phyloP scores from a whole-genome alignment of 2,888 invertebrate genomes.

The Leptinotarsa haldemani region DNA sequence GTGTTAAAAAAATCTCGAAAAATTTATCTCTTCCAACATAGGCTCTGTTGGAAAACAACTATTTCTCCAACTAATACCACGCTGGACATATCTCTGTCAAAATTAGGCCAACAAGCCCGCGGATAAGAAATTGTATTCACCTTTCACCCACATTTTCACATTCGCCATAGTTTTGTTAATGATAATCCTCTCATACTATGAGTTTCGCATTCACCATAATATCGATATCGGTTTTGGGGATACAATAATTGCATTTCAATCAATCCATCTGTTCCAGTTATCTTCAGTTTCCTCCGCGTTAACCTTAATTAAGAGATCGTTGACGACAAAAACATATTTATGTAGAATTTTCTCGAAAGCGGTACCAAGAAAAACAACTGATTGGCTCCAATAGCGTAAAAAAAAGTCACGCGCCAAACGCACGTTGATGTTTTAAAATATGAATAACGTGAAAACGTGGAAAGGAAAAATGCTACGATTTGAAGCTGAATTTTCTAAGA shows the following conservation, averaged over 20 bases:
- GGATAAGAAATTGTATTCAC: too few species aligned
- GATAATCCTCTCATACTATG: neutral
- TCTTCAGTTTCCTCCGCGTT: neutral
- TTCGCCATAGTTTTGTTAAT: neutral
- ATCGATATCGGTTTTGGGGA: neutral
- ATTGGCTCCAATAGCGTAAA: neutral
- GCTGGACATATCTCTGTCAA: too few species aligned
- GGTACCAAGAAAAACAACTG: neutral
- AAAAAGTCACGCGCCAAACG: constrained; percentile 8
- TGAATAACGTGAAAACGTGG: neutral
- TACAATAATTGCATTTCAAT: neutral
- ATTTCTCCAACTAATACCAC: too few species aligned
- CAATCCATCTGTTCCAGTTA: neutral
- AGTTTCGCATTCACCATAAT: neutral
- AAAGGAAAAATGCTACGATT: neutral
- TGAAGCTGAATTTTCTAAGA: neutral
- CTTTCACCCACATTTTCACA: neutral
- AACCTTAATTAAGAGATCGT: neutral
- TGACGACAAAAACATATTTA: neutral
- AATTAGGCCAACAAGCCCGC: too few species aligned
- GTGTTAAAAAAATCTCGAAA: too few species aligned
- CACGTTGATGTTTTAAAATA: constrained; percentile 4
- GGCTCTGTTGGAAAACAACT: too few species aligned
- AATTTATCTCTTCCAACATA: too few species aligned
- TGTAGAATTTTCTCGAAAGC: neutral